Base-by-base conservation (phyloP, 2,797 vertebrate species). In the Sebastes steindachneri region DNA sequence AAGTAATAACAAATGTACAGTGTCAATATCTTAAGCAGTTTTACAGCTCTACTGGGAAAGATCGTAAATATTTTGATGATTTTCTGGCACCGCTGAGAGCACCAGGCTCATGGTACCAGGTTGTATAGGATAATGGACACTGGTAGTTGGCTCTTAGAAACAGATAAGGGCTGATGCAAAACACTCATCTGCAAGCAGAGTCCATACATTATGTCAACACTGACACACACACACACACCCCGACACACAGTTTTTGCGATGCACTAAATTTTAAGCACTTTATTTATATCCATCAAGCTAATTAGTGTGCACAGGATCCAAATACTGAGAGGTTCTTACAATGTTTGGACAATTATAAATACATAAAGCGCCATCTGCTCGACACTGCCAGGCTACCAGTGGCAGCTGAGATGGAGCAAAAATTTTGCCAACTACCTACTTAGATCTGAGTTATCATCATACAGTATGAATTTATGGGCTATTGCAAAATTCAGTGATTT, bases 301-400 rank as follows among this genome's bases (percentile, higher is more conserved):
- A 95, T 94, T 93, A 93, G 89, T 74, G 81, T 82, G 85, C 83
- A 75, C 80, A 75, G 76, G 71, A 87, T 92, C 92, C 91, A 92
- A 92, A 93, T 83, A 89, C 89, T 89, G 94, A 92, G 89, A 89
- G 90, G 84, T 92, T 92, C 90, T 92, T 92, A 90, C 89, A 94
- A 92, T 94, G 92, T 93, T 95, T 93, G 92, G 90, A 92, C 92
- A 91, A 91, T 95, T 94, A 93, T 92, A 92, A 93, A 91, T 92
- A 91, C 92, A 95, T 93, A 94, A 95, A 92, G 87, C 68, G 58
- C 94, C 94, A 95, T 95, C 93, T 95, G 94, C 82, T 90, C 84
- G 7, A 77, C 82, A 75, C 88, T 87, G 91, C 92, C 90, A 87
- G 82, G 78, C 86, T 86, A 89, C 79, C 74, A 77, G 74, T 89